Base-by-base conservation (phyloP, 2,888 invertebrate species). In the Anaspis maculata region DNA sequence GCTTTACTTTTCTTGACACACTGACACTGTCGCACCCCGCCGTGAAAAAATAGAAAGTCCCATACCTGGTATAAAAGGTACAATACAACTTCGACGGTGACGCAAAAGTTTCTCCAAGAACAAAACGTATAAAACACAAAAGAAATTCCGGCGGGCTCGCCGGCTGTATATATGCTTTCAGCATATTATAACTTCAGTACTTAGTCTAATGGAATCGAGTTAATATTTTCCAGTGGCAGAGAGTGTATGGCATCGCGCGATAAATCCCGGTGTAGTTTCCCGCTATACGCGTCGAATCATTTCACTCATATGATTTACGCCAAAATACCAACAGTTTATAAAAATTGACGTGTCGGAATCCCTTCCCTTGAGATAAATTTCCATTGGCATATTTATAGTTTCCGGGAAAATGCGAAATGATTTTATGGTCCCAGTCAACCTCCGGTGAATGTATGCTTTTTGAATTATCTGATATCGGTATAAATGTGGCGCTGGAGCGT, bases 371-470 rank as follows among this genome's bases (percentile, higher is more conserved):
- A 52, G 56, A 59, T 58, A 59, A 57, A 60, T 58, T 56, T 49
- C 44, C 49, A 44, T 38, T 52, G 57, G 53, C 57, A 57, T 60
- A 57, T 61, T 61, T 61, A 61, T 59, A 54, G 59, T 55, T 61
- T 59, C 57, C 59, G 53, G 49, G 40, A 51, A 53, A 52, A 52
- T 49, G 49, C 43, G 44, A 49, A 52, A 57, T 51, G 52, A 54
- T 54, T 49, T 51, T 46, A 50, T 49, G 49, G 29, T 46, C 41
- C 47, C 45, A 48, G 45, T 47, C 48, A 49, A 45, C 27, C 27
- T 11, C 25, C 27, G 30, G 12, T 41, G 37, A 44, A 48, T 11
- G 27, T 46, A 46, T 45, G 44, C 44, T 44, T 48, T 50, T 47
- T 44, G 29, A 25, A 24, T 36, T 32, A 37, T 37, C 34, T 25